Evolutionary conservation across 1,140 invertebrate species (phyloP).

Genomic region (Archivesica marissinica): DNA sequence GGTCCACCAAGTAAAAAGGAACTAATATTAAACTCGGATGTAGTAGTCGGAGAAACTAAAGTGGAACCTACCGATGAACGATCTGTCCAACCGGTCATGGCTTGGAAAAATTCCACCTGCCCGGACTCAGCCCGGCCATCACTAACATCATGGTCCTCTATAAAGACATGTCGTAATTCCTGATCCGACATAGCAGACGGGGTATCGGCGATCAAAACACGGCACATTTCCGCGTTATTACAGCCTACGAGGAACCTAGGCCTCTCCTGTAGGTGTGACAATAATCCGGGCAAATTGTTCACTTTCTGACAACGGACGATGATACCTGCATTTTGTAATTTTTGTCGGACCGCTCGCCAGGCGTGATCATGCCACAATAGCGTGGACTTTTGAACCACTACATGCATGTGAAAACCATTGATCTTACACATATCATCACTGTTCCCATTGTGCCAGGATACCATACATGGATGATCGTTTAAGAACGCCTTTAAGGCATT

Average conservation of each 20-base stretch:
- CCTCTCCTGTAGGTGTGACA: not conserved
- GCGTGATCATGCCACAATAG: not conserved
- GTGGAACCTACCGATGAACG: too few relatives aligned
- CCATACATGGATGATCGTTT: not conserved
- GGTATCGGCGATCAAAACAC: too few relatives aligned
- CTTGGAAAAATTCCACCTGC: too few relatives aligned
- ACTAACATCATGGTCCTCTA: too few relatives aligned
- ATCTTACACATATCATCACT: not conserved
- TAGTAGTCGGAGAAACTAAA: too few relatives aligned
- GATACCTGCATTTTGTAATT: not conserved
- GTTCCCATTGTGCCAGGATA: not conserved
- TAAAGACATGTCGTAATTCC: too few relatives aligned
- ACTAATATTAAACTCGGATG: too few relatives aligned
- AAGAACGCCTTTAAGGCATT: not conserved
- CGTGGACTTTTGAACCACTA: not conserved
- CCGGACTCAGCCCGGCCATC: too few relatives aligned
- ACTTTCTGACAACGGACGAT: not conserved
- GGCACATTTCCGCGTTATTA: not conserved
- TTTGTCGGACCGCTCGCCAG: not conserved
- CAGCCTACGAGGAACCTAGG: not conserved
- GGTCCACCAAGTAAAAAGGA: too few relatives aligned
- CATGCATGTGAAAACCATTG: slow-evolving; percentile 10
- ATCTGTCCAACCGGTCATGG: too few relatives aligned
- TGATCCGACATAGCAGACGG: too few relatives aligned
- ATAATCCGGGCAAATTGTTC: not conserved